Conservation (phyloP, 2,888 invertebrate genomes). For the Oxycera nigricornis region DNA sequence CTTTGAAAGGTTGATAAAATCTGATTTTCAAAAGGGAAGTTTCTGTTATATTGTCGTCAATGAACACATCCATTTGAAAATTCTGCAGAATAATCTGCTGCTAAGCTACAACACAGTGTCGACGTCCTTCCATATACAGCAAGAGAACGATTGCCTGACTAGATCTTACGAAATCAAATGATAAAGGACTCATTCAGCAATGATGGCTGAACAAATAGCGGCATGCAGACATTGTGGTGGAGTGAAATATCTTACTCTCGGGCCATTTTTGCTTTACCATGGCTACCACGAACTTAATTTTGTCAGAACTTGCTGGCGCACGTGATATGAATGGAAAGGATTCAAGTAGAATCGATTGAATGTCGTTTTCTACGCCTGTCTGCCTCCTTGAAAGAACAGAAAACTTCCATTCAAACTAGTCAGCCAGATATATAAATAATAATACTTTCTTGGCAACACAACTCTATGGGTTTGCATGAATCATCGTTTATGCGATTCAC, state of each 20-base stretch:
- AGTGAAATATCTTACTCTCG: neutral
- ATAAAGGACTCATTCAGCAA: conserved; percentile 19
- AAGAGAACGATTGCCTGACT: neutral
- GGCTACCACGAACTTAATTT: conserved; percentile 46
- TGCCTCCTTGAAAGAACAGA: conserved; percentile 1
- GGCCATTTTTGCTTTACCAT: conserved; percentile 43
- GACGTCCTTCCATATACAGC: neutral
- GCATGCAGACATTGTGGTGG: neutral
- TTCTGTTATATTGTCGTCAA: too few species aligned
- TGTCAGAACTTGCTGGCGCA: conserved; percentile 42
- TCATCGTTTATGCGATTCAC: conserved; percentile 27
- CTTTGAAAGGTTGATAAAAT: too few species aligned
- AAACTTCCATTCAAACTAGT: neutral
- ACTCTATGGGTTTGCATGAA: conserved; percentile 21
- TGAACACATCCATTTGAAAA: neutral
- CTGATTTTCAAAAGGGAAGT: too few species aligned
- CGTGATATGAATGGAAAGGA: conserved; percentile 44
- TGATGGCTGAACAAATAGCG: neutral
- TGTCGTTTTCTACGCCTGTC: neutral
- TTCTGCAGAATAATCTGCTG: neutral
- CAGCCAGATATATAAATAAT: conserved; percentile 16
- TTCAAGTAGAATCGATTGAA: neutral
- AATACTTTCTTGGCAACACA: conserved; percentile 37
- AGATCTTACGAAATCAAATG: conserved; percentile 20
- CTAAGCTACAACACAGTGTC: neutral